Evolutionary conservation across 2,888 invertebrate species (phyloP), one percentile per base, ranked within the genome.

Genomic region (Hemaris fuciformis): DNA sequence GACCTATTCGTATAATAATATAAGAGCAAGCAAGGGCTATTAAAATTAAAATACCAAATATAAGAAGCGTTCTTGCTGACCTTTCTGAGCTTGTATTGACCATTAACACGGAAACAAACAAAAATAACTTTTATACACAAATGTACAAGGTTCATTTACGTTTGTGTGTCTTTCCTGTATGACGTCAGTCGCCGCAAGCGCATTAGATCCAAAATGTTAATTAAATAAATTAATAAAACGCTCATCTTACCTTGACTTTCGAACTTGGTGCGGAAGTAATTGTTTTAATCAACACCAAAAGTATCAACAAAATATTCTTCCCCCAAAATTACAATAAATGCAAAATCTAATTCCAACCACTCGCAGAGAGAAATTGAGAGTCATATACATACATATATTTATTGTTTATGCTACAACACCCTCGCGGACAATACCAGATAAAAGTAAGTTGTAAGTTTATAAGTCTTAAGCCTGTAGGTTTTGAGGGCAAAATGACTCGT

Each of bases 201-300:
- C 60, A 60, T 60, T 60, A 60, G 41, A 60, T 13, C 38, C 38
- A 10, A 18, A 60, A 41, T 60, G 60, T 60, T 41, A 60, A 60
- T 60, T 53, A 27, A 53, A 53, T 15, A 18, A 31, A 18, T 31
- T 3, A 53, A 27, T 46, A 46, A 25, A 46, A 23, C 27, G 27
- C n/a, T 27, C 3, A 53, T 27, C 18, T 7, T 25, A 23, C 48
- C 41, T 60, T 53, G 60, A 53, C 60, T 13, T 60, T 53, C 41
- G 38, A 53, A 31, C 53, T 27, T 18, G 27, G 53, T 27, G 10
- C 53, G 53, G 53, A 53, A 53, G 53, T 10, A 20, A 31, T 31
- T 18, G 8, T 27, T 31, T 18, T 18, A 5, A 53, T 53, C 53
- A 45, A 45, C 13, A 3, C 23, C 0, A 31, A 15, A 8, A 15